These are phyloP conservation scores for Zaprionus ghesquierei DNA, from an alignment of 1,140 invertebrate genomes.

Conservation along the genomic window DNA sequence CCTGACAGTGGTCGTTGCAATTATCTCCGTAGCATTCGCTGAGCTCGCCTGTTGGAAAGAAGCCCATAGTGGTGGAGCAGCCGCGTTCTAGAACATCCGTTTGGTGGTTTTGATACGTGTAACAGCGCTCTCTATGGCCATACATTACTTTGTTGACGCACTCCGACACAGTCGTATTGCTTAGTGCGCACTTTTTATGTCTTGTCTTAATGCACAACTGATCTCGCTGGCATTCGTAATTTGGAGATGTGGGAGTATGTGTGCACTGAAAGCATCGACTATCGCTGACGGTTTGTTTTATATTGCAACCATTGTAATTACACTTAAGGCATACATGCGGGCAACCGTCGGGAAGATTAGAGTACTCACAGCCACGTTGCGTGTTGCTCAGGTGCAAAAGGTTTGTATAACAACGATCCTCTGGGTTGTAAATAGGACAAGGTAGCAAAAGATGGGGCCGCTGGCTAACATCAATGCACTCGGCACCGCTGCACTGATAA, in stretches of 20 bases:
- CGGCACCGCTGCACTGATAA: conserved; percentile 67
- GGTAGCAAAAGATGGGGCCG: conserved; percentile 50
- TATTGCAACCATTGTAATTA: conserved; percentile 74
- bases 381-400: conserved; percentile 59
- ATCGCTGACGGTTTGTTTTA: conserved; percentile 54
- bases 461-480: conserved; percentile 60
- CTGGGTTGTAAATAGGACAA: conserved; percentile 57
- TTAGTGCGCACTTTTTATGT: conserved; percentile 24
- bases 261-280: conserved; percentile 59
- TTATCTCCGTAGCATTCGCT: conserved; percentile 64
- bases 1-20: conserved; percentile 64
- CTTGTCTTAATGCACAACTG: conserved; percentile 7
- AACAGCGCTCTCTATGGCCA: conserved; percentile 66
- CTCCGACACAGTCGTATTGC: conserved; percentile 47
- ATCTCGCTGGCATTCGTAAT: conserved; percentile 52
- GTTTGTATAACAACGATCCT: conserved; percentile 74
- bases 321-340: conserved; percentile 74
- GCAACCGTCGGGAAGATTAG: conserved; percentile 48
- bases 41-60: conserved; percentile 60
- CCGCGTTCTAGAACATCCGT: conserved; percentile 64
- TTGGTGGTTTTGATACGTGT: conserved; percentile 57
- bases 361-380: conserved; percentile 62
- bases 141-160: conserved; percentile 70
- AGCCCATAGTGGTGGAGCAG: conserved; percentile 70
- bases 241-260: conserved; percentile 33